These are phyloP conservation scores for Orgyia antiqua DNA, from an alignment of 2,888 invertebrate genomes.

Conservation along the genomic window DNA sequence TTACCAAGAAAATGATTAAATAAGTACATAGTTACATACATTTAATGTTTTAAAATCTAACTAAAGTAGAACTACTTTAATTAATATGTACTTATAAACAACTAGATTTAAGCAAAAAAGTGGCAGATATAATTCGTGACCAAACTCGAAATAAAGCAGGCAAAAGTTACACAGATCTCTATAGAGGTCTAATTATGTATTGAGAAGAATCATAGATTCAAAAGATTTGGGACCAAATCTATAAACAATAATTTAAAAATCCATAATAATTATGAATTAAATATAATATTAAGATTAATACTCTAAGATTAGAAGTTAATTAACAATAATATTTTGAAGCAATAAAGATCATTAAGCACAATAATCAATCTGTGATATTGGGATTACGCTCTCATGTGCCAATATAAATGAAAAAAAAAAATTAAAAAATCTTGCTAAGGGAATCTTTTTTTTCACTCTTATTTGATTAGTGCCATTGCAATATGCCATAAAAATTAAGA, in stretches of 20 bases:
- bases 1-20: too few species aligned
- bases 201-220: constrained; percentile 46
- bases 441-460: constrained; percentile 19
- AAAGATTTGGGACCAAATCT: constrained; percentile 41
- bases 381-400: constrained; percentile 54
- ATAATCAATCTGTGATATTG: constrained; percentile 62
- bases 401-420: constrained; percentile 28
- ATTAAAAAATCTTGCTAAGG: constrained; percentile 18
- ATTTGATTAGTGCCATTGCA: constrained; percentile 54
- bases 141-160: too few species aligned
- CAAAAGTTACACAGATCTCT: too few species aligned
- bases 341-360: constrained; percentile 50
- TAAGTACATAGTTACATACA: too few species aligned
- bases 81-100: too few species aligned
- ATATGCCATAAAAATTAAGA: constrained; percentile 62
- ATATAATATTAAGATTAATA: constrained; percentile 17
- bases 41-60: too few species aligned
- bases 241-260: constrained; percentile 20
- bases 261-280: constrained; percentile 9
- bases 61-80: too few species aligned
- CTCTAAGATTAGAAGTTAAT: constrained; percentile 7
- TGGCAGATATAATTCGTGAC: too few species aligned
- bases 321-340: constrained; percentile 31
- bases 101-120: too few species aligned
- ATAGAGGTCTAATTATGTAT: constrained; percentile 17